Evolutionary conservation across 2,888 invertebrate species (phyloP), one percentile per base, ranked within the genome.

Genomic region (Pteria penguin): DNA sequence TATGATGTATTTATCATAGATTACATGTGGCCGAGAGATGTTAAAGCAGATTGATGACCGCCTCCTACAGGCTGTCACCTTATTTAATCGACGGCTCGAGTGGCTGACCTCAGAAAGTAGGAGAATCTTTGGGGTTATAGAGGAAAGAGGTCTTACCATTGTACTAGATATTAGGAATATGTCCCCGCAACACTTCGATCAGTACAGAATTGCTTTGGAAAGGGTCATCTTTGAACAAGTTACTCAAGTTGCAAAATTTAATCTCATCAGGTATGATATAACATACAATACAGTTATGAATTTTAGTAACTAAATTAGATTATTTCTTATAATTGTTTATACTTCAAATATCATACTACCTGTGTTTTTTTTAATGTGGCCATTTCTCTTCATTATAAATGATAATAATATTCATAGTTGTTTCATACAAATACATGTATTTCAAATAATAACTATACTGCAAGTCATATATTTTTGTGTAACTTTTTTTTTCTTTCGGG

Each of bases 91-190:
- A 0, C 85, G 92, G 14, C 84, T 92, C 22, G 88, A 89, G 55
- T 92, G 92, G 92, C 80, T 92, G 76, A 92, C 91, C 1, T 85
- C 90, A 8, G 92, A 91, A 67, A 92, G 92, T 78, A 82, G 92
- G 5, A 86, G 91, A 4, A 76, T 90, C 31, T 92, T 92, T 84
- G 92, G 92, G 29, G 89, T 92, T 3, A 87, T 92, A 29, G 88
- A 90, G 78, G 92, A 92, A 82, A 88, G 85, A 58, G 82, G 84
- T 11, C 82, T 91, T 3, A 86, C 87, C 18, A 85, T 92, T 62
- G 90, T 92, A 4, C 80, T 92, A 52, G 92, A 92, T 83, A 89
- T 91, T 52, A 85, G 88, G 68, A 90, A 89, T 62, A 86, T 89
- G 84, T 89, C 91, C 4, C 88, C 90, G 1, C 87, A 90, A 63